Evolutionary conservation across 1,140 invertebrate species (phyloP).

Genomic region (Hypothenemus hampei): DNA sequence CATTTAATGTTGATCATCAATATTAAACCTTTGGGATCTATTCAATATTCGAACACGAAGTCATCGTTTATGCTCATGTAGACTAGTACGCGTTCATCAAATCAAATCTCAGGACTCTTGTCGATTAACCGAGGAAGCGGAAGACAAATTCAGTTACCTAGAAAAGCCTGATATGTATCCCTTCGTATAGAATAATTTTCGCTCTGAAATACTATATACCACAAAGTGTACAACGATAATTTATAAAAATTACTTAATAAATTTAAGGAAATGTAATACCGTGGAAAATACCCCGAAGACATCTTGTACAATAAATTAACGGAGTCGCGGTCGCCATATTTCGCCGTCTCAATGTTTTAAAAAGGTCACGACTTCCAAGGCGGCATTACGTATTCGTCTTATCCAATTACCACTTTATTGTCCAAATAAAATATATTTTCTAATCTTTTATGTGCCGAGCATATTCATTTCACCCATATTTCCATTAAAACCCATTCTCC

Average conservation of each 20-base stretch:
- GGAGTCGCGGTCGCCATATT: slow-evolving; percentile 19
- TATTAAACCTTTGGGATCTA: no score
- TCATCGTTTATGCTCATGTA: no score
- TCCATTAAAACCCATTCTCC: no score
- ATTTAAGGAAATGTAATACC: slow-evolving; percentile 23
- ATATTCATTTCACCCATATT: no score
- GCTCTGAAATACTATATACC: slow-evolving; percentile 1
- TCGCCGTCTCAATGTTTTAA: slow-evolving; percentile 20
- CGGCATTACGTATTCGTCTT: slow-evolving; percentile 23
- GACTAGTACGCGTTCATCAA: no score
- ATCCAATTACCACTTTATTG: slow-evolving; percentile 27
- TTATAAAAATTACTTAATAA: slow-evolving; percentile 27
- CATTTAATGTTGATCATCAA: no score
- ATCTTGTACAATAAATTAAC: slow-evolving; percentile 22
- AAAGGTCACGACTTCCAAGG: slow-evolving; percentile 23
- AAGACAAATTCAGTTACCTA: no score
- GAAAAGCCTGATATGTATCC: no score
- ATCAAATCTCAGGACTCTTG: no score
- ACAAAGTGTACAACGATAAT: slow-evolving; percentile 17
- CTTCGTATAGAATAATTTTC: no score
- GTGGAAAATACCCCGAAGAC: slow-evolving; percentile 20
- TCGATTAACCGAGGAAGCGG: no score
- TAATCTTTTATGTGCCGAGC: slow-evolving; percentile 23
- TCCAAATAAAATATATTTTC: slow-evolving; percentile 26
- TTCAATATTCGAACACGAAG: no score